These are phyloP conservation scores for Dryocosmus kuriphilus DNA, from an alignment of 2,888 invertebrate genomes.

Conservation along the genomic window DNA sequence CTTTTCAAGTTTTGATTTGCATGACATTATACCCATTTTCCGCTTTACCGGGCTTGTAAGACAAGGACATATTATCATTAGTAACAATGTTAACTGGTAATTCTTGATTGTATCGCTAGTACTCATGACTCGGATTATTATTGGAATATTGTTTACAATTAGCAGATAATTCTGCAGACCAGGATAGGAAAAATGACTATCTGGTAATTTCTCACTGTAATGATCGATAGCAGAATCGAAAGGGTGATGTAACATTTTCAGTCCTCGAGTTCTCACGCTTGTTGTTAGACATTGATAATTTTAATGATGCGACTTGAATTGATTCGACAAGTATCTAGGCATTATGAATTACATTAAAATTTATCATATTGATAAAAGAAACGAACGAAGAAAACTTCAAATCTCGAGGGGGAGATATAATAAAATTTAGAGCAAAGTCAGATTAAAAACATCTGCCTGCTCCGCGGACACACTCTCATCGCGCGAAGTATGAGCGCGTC, in stretches of 20 bases:
- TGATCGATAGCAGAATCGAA: conserved; percentile 3
- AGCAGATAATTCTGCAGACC: no score
- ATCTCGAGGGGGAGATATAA: background rate
- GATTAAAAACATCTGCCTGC: no score
- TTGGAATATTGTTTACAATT: background rate
- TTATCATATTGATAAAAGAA: conserved; percentile 12
- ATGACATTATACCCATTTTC: conserved; percentile 48
- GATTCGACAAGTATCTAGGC: background rate
- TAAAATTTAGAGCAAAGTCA: conserved; percentile 1
- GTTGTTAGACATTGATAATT: conserved; percentile 22
- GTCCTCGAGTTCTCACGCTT: conserved; percentile 18
- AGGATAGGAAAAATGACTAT: background rate
- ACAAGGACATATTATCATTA: conserved; percentile 53
- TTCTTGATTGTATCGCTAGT: conserved; percentile 13
- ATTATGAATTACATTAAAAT: background rate
- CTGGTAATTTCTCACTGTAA: conserved; percentile 13
- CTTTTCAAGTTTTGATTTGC: conserved; percentile 37
- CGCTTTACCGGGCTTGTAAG: conserved; percentile 53
- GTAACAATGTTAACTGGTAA: conserved; percentile 14
- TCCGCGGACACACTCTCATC: no score
- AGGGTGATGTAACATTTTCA: conserved; percentile 19
- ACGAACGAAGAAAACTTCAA: background rate
- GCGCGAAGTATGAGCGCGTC: no score
- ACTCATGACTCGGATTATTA: background rate
- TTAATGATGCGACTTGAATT: conserved; percentile 1